Evolutionary conservation across 2,113 vertebrate species (phyloP), one percentile per base, ranked within the genome.

Genomic region (Galbula dea): DNA sequence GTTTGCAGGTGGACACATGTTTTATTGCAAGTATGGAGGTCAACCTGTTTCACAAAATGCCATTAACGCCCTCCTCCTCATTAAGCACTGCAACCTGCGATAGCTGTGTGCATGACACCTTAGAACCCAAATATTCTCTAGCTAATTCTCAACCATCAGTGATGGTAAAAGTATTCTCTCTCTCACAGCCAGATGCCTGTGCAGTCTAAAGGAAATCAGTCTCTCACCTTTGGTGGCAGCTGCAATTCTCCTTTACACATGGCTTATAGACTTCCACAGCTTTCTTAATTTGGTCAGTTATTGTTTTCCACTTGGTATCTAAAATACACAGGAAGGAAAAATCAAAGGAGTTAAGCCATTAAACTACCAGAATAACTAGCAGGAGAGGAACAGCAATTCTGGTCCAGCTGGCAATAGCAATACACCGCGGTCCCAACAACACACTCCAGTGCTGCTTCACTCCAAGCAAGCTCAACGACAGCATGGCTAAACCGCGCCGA

Each of bases 171-270:
- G 49, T 7, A 68, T 83, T 63, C 37, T 30, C 37, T 30, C 37
- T 48, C 16, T 52, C 59, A 5, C 0, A 2, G 10, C 69, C 49
- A 76, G 23, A 37, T 51, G 26, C 74, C 59, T 48, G 55, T 16
- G 20, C 34, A 18, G 36, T 17, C 52, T 49, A 46, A 94, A 65
- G 63, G 18, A 91, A 62, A 59, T 30, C 49, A 9, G 41, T 5
- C 39, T 85, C 92, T 97, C 93, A 99, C 99, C 98, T 97, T 32
- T 96, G 96, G 92, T 99, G 97, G 95, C 99, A 99, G 97, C 98
- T 98, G 88, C 99, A 99, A 93, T 99, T 99, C 83, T 89, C 97
- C 87, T 98, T 97, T 74, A 88, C 95, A 85, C 99, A 99, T 0
- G 98, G 97, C 43, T 94, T 85, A 86, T 99, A 97, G 29, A 57